Evolutionary conservation across 37 sponge, comb jelly and placozoan species (phyloP), one percentile per base, ranked within the genome.

Genomic region (Cladorhizidae sp.): DNA sequence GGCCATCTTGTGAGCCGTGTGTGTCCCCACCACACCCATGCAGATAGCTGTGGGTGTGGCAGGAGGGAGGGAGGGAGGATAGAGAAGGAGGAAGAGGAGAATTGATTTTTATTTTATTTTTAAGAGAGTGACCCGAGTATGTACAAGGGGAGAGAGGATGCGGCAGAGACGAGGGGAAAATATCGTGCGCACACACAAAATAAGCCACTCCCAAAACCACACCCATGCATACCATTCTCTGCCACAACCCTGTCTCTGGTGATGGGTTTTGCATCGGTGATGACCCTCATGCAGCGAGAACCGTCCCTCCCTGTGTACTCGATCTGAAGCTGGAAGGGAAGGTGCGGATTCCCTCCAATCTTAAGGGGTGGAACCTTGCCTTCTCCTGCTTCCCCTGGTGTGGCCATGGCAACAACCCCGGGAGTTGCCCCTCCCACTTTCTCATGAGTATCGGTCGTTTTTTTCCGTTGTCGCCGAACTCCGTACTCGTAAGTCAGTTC

Each of bases 401-500:
- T 29, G 31, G 69, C 14, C 62, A 6, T 61, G 31, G 80, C 50
- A 37, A 3, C 21, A 6, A 38, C 72, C n/a, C 74, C 45, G 63
- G 54, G 23, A 31, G 80, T 45, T 72, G 40, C 67, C 26, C 50
- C 78, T 73, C 57, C 82, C 18, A 18, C 42, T 63, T 74, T 58
- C 32, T 20, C 75, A 25, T 69, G 63, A 41, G 55, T 28, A 75
- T n/a, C 39, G 40, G 42, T 3, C 52, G 65, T 50, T 8, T 29
- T 55, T 1, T 26, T 1, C 18, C 75, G 54, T 49, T 38, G 43
- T 26, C 64, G 58, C 63, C 89, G 84, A 6, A 88, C 77, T 64
- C 95, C 95, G 77, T 88, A 94, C 40, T 94, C 95, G 75, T 83
- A 94, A n/a, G 89, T 85, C 25, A 94, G 83, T 43, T 94, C 95